These are phyloP conservation scores for Calameuta idolon DNA, from an alignment of 2,888 invertebrate species.

Conservation along the genomic window DNA sequence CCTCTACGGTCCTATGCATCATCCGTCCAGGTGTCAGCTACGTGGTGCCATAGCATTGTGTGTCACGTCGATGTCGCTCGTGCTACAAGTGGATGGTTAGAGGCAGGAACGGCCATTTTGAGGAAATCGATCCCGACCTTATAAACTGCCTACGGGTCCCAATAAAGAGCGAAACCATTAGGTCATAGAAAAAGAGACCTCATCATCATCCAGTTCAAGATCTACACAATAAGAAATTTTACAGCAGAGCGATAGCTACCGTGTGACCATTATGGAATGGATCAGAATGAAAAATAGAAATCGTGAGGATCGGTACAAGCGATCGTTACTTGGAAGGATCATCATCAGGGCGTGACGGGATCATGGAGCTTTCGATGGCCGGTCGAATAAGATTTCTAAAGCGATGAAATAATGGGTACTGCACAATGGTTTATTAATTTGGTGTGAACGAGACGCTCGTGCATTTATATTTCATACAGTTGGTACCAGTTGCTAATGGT, in stretches of 20 bases:
- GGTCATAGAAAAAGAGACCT: not conserved
- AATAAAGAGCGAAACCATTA: not conserved
- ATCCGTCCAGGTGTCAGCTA: conserved; percentile 55
- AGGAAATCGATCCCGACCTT: conserved; percentile 15
- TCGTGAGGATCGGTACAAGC: not conserved
- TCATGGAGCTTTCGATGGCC: not conserved
- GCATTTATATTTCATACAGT: not conserved
- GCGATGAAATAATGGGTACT: not conserved
- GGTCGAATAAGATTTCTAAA: not conserved
- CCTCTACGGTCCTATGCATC: conserved; percentile 58
- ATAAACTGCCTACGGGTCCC: not conserved
- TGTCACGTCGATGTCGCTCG: conserved; percentile 9
- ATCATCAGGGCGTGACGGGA: not conserved
- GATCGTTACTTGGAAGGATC: not conserved
- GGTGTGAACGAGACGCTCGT: not conserved
- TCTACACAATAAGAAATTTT: not conserved
- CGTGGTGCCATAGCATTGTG: conserved; percentile 6
- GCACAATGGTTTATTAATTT: not conserved
- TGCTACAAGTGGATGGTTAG: not conserved
- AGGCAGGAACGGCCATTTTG: conserved; percentile 10
- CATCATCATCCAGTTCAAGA: not conserved
- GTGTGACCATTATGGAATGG: not conserved
- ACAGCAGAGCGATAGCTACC: not conserved
- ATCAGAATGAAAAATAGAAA: not conserved
- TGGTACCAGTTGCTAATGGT: not conserved